Percentiles rank a stretch among this genome's conserved stretches.
Conservation (phyloP, 2,888 invertebrate genomes). For the Ernsta delagoae region DNA sequence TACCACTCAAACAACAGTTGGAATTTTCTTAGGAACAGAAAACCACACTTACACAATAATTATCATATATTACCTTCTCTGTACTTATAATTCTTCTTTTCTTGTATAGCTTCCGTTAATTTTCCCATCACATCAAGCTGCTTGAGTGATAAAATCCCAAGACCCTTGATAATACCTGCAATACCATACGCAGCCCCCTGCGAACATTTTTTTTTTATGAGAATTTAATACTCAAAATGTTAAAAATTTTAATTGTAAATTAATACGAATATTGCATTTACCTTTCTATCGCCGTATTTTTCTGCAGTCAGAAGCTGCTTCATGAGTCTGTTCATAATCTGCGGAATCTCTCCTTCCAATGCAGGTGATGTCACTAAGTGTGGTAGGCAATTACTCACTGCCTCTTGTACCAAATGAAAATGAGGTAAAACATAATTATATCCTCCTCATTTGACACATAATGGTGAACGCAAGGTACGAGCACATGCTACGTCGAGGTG, state of each 20-base stretch:
- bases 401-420: slow-evolving; percentile 99
- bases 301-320: slow-evolving; percentile 95
- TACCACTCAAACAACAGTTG: no score
- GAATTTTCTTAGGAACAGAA: no score
- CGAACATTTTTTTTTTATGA: background rate
- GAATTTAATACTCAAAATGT: background rate
- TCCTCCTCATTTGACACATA: no score
- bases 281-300: slow-evolving; percentile 93
- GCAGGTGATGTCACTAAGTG: slow-evolving; percentile 93
- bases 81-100: slow-evolving; percentile 97
- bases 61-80: slow-evolving; percentile 88
- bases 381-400: slow-evolving; percentile 98
- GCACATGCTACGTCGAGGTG: no score
- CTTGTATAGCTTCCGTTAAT: slow-evolving; percentile 96
- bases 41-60: no score
- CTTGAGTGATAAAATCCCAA: slow-evolving; percentile 97
- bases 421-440: no score
- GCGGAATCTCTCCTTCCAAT: slow-evolving; percentile 95
- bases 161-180: slow-evolving; percentile 98
- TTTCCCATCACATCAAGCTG: slow-evolving; percentile 98
- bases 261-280: no score
- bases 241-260: background rate
- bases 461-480: no score
- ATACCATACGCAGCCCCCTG: slow-evolving; percentile 98
- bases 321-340: slow-evolving; percentile 94